A percentile compares a stretch with the other conserved stretches of the same genome.
Conservation (phyloP, 2,113 vertebrate species). For the Cnemophilus loriae region DNA sequence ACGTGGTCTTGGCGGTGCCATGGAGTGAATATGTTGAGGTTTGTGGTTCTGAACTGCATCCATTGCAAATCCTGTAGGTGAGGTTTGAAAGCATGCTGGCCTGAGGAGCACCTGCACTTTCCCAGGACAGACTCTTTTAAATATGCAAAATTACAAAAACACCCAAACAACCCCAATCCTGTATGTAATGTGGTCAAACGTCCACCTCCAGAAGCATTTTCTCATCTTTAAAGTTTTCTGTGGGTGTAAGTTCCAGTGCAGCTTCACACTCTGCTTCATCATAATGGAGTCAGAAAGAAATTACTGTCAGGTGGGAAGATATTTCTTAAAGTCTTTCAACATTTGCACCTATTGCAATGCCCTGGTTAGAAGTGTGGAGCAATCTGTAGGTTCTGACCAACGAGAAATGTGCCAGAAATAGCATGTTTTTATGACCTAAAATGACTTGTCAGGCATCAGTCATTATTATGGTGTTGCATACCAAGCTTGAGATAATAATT, state of each 20-base stretch:
- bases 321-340: constrained; percentile 51
- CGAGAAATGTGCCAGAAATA: not conserved
- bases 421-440: not conserved
- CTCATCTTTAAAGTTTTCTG: constrained; percentile 60
- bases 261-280: constrained; percentile 42
- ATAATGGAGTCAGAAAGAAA: constrained; percentile 58
- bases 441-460: not conserved
- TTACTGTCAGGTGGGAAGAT: constrained; percentile 40
- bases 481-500: not conserved
- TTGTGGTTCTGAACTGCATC: constrained; percentile 44
- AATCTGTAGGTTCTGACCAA: not conserved
- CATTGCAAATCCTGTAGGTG: constrained; percentile 23
- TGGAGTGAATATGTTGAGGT: not conserved
- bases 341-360: not conserved
- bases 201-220: constrained; percentile 57
- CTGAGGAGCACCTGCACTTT: constrained; percentile 46
- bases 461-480: not conserved
- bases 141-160: constrained; percentile 34
- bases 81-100: constrained; percentile 39
- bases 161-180: not conserved
- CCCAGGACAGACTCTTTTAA: constrained; percentile 39
- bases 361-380: not conserved
- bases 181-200: constrained; percentile 31
- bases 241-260: constrained; percentile 34
- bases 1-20: not conserved